Evolutionary conservation across 2,888 invertebrate genomes (phyloP).

Genomic region (Epirrita christyi): DNA sequence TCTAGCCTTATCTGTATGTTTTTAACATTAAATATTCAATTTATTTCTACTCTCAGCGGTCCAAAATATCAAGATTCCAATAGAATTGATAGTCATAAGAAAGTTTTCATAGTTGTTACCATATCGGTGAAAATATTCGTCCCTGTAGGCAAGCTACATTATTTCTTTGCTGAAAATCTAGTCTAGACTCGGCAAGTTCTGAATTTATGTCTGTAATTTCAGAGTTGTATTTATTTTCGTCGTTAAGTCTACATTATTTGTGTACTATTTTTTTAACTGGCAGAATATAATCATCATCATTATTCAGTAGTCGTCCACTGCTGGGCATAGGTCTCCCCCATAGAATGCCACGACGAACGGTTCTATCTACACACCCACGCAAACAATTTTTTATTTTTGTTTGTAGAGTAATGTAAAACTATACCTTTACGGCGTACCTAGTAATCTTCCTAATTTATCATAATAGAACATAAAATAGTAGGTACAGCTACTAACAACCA

Average conservation of each 20-base stretch:
- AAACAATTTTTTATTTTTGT: no score
- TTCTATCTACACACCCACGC: no score
- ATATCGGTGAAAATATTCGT: constrained; percentile 18
- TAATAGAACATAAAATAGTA: no score
- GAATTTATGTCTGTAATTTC: constrained; percentile 2
- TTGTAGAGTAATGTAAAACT: no score
- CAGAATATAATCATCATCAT: no score
- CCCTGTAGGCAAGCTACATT: constrained; percentile 17
- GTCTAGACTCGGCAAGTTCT: constrained; percentile 13
- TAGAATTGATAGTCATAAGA: constrained; percentile 6
- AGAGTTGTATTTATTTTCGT: background rate
- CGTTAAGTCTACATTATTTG: background rate
- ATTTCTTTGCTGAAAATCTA: constrained; percentile 6
- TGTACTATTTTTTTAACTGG: no score
- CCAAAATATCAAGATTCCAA: constrained; percentile 12
- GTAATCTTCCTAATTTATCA: no score
- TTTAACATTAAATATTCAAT: constrained; percentile 15
- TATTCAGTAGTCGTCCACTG: no score
- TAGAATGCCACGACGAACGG: no score
- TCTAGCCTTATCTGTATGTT: constrained; percentile 3
- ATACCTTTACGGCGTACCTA: no score
- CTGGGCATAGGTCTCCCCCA: no score
- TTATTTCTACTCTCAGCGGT: constrained; percentile 12
- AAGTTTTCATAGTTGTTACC: constrained; percentile 13
- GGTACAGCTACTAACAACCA: no score